Evolutionary conservation across 2,797 vertebrate genomes (phyloP).

Genomic region (Sciurus vulgaris): DNA sequence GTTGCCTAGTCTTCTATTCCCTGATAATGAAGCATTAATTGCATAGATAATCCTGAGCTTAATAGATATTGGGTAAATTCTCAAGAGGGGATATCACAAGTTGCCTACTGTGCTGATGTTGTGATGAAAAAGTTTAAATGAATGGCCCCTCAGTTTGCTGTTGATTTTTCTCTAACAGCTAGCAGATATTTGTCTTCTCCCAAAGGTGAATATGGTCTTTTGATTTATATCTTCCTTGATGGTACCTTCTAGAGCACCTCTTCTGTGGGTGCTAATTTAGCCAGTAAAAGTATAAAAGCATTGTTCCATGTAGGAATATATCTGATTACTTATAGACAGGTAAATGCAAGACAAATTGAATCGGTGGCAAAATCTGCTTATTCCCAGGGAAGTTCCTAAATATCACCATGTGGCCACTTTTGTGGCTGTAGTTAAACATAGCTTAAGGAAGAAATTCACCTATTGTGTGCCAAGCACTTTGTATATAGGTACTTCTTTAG

Average conservation of each 20-base stretch:
- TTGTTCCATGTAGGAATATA: slow-evolving; percentile 34
- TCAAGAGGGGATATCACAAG: slow-evolving; percentile 22
- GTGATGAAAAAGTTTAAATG: slow-evolving; percentile 39
- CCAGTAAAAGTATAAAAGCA: background rate
- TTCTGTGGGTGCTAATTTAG: background rate
- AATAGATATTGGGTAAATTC: slow-evolving; percentile 51
- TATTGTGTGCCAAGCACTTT: background rate
- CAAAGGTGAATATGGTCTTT: slow-evolving; percentile 10
- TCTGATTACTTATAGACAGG: background rate
- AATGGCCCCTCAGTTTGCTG: background rate
- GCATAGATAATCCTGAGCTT: slow-evolving; percentile 50
- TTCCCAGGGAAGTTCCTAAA: background rate
- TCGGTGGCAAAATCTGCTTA: slow-evolving; percentile 8
- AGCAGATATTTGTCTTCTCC: slow-evolving; percentile 27
- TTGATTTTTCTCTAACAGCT: slow-evolving; percentile 18
- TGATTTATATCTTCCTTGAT: background rate
- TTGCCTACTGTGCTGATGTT: background rate
- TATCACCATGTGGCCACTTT: background rate
- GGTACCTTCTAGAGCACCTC: background rate
- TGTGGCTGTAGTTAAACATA: background rate
- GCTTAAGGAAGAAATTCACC: background rate
- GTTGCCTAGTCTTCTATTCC: slow-evolving; percentile 31
- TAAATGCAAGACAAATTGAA: slow-evolving; percentile 32
- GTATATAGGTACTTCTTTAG: background rate
- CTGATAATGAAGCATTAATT: slow-evolving; percentile 59